Base-by-base conservation (phyloP, 2,888 invertebrate genomes). In the Eupithecia inturbata region DNA sequence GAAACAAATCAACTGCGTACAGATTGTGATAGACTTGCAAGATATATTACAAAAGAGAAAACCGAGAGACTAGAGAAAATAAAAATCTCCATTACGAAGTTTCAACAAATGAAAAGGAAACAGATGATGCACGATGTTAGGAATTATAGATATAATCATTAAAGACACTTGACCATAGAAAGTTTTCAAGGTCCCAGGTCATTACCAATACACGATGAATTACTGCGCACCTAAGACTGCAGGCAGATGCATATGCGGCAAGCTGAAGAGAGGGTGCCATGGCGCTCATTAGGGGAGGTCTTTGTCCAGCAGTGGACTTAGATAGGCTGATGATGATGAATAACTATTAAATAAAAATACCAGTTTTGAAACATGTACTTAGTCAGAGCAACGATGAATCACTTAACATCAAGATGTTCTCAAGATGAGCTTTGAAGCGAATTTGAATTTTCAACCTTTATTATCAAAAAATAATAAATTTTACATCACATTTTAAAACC, bases 381-480 rank as follows among this genome's bases (percentile, higher is more conserved):
- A 45, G n/a, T 53, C 53, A 53, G n/a, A 53, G 9, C 16, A 16
- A 28, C 14, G 7, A 26, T 57, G 57, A 57, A 57, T 57, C 14
- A 57, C 57, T 57, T 14, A 22, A 57, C 57, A 14, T 28, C 7
- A 57, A 26, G 26, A 57, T 26, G 14, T 1, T 4, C 0, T 26
- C 41, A 19, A n/a, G n/a, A 12, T 45, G 41, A 14, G 26, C 1
- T 16, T 60, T 28, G 14, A 28, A 28, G 28, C n/a, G 1, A 28
- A n/a, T n/a, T 6, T n/a, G 19, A n/a, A 63, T 63, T 33, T 63
- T 63, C 33, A 63, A 63, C n/a, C 31, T 74, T 74, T 74, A 74
- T 74, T 74, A 26, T 36, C 16, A 68, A 45, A 49, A 53, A 60
- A 28, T 6, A 6, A 16, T 28, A 60, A 28, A 60, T n/a, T n/a